Percentiles rank a stretch among this genome's conserved stretches.
These are phyloP conservation scores for Malacosoma neustria DNA, from an alignment of 2,888 invertebrate genomes.

Conservation along the genomic window DNA sequence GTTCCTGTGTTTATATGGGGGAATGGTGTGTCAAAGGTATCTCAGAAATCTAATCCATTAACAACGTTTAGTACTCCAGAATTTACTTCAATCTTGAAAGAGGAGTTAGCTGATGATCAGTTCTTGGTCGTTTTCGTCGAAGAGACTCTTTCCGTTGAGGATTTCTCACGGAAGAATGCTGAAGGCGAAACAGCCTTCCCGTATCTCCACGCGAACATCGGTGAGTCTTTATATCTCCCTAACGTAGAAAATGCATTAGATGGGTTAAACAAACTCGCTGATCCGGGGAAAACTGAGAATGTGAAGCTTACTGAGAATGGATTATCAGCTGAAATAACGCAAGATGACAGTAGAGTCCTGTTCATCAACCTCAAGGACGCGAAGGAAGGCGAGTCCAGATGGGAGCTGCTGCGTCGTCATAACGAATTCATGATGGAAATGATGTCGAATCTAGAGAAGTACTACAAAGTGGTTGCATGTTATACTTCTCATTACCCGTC, in stretches of 20 bases:
- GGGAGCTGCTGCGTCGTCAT: conserved; percentile 74
- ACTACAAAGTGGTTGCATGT: conserved; percentile 66
- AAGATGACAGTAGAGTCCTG: conserved; percentile 61
- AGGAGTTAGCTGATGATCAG: conserved; percentile 43
- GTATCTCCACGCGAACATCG: conserved; percentile 43
- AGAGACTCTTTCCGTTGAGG: conserved; percentile 74
- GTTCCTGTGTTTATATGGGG: conserved; percentile 78
- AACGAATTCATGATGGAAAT: conserved; percentile 74
- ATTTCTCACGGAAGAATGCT: conserved; percentile 65
- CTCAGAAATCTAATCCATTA: conserved; percentile 41
- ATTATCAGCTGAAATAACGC: conserved; percentile 38
- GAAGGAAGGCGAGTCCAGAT: conserved; percentile 66
- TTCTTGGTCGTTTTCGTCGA: conserved; percentile 69
- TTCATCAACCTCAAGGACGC: conserved; percentile 76
- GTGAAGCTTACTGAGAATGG: conserved; percentile 53
- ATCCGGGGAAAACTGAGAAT: conserved; percentile 40
- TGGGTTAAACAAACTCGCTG: conserved; percentile 66
- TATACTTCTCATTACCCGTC: conserved; percentile 76
- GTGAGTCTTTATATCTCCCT: conserved; percentile 70
- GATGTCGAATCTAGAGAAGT: conserved; percentile 55
- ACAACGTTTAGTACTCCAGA: conserved; percentile 32
- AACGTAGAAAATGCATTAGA: conserved; percentile 76
- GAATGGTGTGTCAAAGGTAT: conserved; percentile 32
- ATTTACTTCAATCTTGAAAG: conserved; percentile 43
- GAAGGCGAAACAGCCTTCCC: conserved; percentile 50